Evolutionary conservation across 2,113 vertebrate species (phyloP), one percentile per base, ranked within the genome.

Genomic region (Protobothrops flavoviridis): DNA sequence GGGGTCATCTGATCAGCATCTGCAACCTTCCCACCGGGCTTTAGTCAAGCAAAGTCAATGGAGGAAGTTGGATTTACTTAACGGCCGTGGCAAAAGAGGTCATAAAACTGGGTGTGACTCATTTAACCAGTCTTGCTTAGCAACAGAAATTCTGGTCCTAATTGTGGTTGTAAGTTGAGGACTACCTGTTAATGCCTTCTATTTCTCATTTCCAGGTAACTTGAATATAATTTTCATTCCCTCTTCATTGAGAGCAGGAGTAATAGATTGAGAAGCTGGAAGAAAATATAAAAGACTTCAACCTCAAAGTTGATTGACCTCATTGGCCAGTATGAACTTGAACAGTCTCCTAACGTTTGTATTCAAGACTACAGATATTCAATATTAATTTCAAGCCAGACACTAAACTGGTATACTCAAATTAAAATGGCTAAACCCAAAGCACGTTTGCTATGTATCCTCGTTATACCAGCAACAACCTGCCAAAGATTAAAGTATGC

Each of bases 211-310:
- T 10, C 33, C 33, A 57, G 53, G 53, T 57, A 57, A 13, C 20
- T 24, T 50, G 53, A 21, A 55, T 33, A 89, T 56, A 89, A 55
- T 5, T 21, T 56, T 20, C 33, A 17, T 5, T 86, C 23, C 33
- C 90, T 91, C 88, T 43, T 48, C 88, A 56, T 48, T 94, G 92
- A 53, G 92, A 90, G 3, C 33, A 89, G n/a, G 33, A 39, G 85
- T 33, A 26, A 0, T 0, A 1, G 55, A 0, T 0, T 24, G 45
- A 0, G 0, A 86, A 57, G 53, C 57, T 11, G 0, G 0, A 0
- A 0, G 20, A 2, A 93, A 93, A 69, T 23, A 52, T 87, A 57
- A 33, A 33, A 50, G 7, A n/a, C 6, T 50, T 4, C 45, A 20
- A 88, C 5, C 3, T 64, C 91, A 93, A 26, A 50, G 0, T 0